Conservation (phyloP, 2,888 invertebrate species). For the Drosophila tanythrix region DNA sequence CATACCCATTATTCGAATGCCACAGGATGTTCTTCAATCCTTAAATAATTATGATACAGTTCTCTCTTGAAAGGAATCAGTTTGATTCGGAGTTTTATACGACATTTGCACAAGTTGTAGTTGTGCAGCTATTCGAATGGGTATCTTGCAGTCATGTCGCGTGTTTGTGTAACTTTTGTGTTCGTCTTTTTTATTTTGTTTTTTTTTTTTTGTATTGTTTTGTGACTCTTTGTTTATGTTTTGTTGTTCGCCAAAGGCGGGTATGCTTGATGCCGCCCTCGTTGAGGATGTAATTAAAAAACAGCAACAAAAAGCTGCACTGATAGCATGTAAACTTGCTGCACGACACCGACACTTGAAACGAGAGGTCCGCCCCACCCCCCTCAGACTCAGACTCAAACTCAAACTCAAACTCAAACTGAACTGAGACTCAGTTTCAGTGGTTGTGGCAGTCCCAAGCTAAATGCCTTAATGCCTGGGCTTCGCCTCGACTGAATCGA, state of each 20-base stretch:
- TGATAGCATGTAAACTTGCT: slow-evolving; percentile 73
- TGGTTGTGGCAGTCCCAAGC: slow-evolving; percentile 17
- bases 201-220: slow-evolving; percentile 5
- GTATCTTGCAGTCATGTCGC: slow-evolving; percentile 30
- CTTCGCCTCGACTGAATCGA: slow-evolving; percentile 54
- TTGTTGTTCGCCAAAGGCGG: slow-evolving; percentile 55
- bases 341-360: slow-evolving; percentile 60
- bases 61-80: background rate
- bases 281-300: slow-evolving; percentile 77
- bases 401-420: slow-evolving; percentile 4
- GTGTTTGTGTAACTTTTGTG: slow-evolving; percentile 3
- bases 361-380: background rate
- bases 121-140: background rate
- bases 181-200: background rate
- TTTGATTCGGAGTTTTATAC: background rate
- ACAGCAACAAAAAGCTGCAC: slow-evolving; percentile 65
- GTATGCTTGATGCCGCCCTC: slow-evolving; percentile 47
- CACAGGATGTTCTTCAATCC: background rate
- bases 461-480: slow-evolving; percentile 37
- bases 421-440: slow-evolving; percentile 19
- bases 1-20: slow-evolving; percentile 13
- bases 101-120: background rate
- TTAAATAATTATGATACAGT: background rate
- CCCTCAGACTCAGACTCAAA: background rate
- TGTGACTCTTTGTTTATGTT: slow-evolving; percentile 29